These are phyloP conservation scores for Hephaestus fuliginosus DNA, from an alignment of 2,797 vertebrate species.

Conservation along the genomic window DNA sequence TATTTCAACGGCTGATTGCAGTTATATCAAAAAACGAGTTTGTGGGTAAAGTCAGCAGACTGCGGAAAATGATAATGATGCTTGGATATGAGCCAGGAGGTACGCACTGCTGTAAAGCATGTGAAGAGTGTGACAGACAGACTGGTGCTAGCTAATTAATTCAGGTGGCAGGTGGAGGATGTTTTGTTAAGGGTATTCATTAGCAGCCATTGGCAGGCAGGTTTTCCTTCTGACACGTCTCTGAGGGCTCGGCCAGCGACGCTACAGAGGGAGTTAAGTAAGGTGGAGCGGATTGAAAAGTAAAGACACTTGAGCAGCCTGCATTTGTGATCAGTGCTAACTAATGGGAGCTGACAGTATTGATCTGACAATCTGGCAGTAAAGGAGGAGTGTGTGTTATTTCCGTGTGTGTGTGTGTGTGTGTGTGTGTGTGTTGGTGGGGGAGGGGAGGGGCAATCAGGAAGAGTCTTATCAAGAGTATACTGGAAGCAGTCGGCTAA, in stretches of 20 bases:
- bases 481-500: slow-evolving; percentile 58
- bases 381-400: slow-evolving; percentile 19
- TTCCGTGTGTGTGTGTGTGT: slow-evolving; percentile 18
- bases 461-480: slow-evolving; percentile 76
- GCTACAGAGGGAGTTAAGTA: background rate
- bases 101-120: slow-evolving; percentile 9
- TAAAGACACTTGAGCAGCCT: slow-evolving; percentile 45
- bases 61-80: slow-evolving; percentile 46
- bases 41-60: slow-evolving; percentile 14
- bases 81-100: slow-evolving; percentile 26
- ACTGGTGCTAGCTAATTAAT: slow-evolving; percentile 45
- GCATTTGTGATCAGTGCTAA: slow-evolving; percentile 64
- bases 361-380: slow-evolving; percentile 67
- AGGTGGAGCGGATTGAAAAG: slow-evolving; percentile 43
- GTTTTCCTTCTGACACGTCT: slow-evolving; percentile 14
- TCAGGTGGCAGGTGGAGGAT: slow-evolving; percentile 43
- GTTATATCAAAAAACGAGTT: slow-evolving; percentile 23
- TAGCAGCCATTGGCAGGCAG: slow-evolving; percentile 38
- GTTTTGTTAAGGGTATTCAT: slow-evolving; percentile 60
- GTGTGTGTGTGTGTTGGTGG: background rate
- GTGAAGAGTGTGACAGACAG: slow-evolving; percentile 32
- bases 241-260: slow-evolving; percentile 2
- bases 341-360: slow-evolving; percentile 79
- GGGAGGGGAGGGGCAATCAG: no score
- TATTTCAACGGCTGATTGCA: slow-evolving; percentile 40